A percentile compares a stretch with the other conserved stretches of the same genome.
Conservation (phyloP, 1,140 invertebrate genomes). For the Drosophila repleta region DNA sequence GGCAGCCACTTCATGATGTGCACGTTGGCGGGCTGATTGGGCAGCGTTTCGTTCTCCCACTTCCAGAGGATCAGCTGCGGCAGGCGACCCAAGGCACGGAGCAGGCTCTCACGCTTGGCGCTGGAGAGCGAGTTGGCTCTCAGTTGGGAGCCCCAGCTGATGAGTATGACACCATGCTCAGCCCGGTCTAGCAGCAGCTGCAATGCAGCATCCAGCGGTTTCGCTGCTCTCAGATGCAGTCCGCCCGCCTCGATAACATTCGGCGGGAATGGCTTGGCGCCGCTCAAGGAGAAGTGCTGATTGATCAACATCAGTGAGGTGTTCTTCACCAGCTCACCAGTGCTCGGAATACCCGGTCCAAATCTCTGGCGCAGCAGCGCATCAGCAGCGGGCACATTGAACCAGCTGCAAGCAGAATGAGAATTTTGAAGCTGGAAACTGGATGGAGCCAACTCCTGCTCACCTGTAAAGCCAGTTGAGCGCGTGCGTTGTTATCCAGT, state of each 20-base stretch:
- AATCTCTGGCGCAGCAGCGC: slow-evolving; percentile 66
- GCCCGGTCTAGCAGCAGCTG: slow-evolving; percentile 88
- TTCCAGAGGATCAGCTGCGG: slow-evolving; percentile 89
- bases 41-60: slow-evolving; percentile 87
- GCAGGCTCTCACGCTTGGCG: slow-evolving; percentile 85
- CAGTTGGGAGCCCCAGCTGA: slow-evolving; percentile 89
- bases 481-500: slow-evolving; percentile 74
- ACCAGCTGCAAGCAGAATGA: slow-evolving; percentile 12
- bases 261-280: slow-evolving; percentile 86
- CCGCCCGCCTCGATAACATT: slow-evolving; percentile 88
- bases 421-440: not conserved
- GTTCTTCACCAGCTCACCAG: slow-evolving; percentile 85
- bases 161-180: slow-evolving; percentile 88
- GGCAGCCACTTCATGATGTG: slow-evolving; percentile 88
- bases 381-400: slow-evolving; percentile 52
- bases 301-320: slow-evolving; percentile 87
- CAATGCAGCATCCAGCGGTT: slow-evolving; percentile 86
- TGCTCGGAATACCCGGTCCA: slow-evolving; percentile 85
- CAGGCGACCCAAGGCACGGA: slow-evolving; percentile 86
- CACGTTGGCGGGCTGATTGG: slow-evolving; percentile 86
- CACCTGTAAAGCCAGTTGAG: slow-evolving; percentile 72
- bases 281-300: slow-evolving; percentile 86
- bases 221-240: slow-evolving; percentile 86
- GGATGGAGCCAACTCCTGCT: slow-evolving; percentile 3
- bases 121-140: slow-evolving; percentile 86